A percentile compares a stretch with the other conserved stretches of the same genome.
phyloP scores from a whole-genome alignment of 2,888 invertebrate genomes.

The Leucophenga montana region DNA sequence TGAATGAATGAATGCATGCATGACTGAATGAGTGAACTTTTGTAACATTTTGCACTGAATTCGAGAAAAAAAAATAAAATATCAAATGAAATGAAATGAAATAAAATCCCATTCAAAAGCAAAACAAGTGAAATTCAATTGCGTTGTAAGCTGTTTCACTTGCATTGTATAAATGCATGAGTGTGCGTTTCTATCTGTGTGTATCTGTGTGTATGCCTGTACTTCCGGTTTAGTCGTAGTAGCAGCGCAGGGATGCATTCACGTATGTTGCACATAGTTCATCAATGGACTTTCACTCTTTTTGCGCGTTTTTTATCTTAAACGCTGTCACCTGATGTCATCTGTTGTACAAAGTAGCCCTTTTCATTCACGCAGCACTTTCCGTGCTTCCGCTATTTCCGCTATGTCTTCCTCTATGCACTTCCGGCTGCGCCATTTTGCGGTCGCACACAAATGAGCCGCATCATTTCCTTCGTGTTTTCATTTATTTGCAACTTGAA shows the following conservation, averaged over 20 bases:
- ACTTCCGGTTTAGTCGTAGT: conserved; percentile 7
- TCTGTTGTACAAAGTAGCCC: not conserved
- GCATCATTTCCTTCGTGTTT: conserved; percentile 50
- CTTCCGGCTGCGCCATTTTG: conserved; percentile 32
- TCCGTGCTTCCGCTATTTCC: not conserved
- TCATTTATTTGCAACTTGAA: conserved; percentile 1
- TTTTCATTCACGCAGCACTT: conserved; percentile 12
- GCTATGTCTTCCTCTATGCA: not conserved
- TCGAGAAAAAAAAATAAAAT: conserved; percentile 13
- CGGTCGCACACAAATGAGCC: conserved; percentile 59
- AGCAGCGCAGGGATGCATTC: not conserved
- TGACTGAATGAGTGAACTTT: conserved; percentile 21
- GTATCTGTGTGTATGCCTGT: conserved; percentile 1
- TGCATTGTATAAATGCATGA: conserved; percentile 29
- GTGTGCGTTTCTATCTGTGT: too few species aligned
- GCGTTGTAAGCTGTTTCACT: conserved; percentile 56
- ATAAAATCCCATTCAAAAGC: conserved; percentile 31
- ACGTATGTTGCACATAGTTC: conserved; percentile 19
- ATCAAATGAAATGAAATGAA: conserved; percentile 37
- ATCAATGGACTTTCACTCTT: conserved; percentile 9
- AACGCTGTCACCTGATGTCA: conserved; percentile 6
- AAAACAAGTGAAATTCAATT: conserved; percentile 42
- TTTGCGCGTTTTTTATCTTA: too few species aligned
- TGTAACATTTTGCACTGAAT: conserved; percentile 4
- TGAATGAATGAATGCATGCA: conserved; percentile 17